Evolutionary conservation across 2,797 vertebrate genomes (phyloP), one percentile per base, ranked within the genome.

Genomic region (Steatocranus sp.): DNA sequence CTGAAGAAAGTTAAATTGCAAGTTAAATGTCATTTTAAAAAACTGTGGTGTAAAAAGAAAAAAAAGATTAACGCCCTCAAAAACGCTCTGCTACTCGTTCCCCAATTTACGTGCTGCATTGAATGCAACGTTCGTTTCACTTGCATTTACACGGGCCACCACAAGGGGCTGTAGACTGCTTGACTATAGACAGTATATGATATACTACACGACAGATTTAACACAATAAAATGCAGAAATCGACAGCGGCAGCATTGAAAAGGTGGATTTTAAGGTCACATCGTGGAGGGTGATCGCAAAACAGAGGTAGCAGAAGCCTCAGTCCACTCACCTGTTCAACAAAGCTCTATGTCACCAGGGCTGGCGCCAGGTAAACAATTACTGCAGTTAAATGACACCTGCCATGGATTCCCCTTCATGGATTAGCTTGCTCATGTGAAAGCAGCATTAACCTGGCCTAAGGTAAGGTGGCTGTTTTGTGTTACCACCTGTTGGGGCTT

Each of bases 291-390:
- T 56, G 53, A 30, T 25, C 4, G 0, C 9, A 46, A 27, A 70
- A 12, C 1, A 25, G 63, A 23, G 63, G 0, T 43, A 0, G 0
- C 38, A 46, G 63, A 18, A 10, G 9, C 38, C 15, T 46, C 38
- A 2, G 23, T 70, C 0, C 38, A 70, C 66, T 70, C 23, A 70
- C 3, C 38, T 27, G 66, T 11, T 18, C 38, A 46, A 70, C 9
- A 41, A 25, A 27, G 8, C 14, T 27, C 20, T 43, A 36, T 14
- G 8, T 68, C 63, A 17, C 8, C 38, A 27, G 20, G 8, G 20
- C 15, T 27, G 15, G 1, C 6, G 3, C 14, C 38, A 70, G 66
- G 66, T 70, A 70, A 70, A 2, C 0, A 27, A 46, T 70, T 46
- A 46, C 20, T 70, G 38, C 66, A 68, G 36, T 25, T 68, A 38